Evolutionary conservation across 2,113 vertebrate species (phyloP), one percentile per base, ranked within the genome.

Genomic region (Agapornis roseicollis): DNA sequence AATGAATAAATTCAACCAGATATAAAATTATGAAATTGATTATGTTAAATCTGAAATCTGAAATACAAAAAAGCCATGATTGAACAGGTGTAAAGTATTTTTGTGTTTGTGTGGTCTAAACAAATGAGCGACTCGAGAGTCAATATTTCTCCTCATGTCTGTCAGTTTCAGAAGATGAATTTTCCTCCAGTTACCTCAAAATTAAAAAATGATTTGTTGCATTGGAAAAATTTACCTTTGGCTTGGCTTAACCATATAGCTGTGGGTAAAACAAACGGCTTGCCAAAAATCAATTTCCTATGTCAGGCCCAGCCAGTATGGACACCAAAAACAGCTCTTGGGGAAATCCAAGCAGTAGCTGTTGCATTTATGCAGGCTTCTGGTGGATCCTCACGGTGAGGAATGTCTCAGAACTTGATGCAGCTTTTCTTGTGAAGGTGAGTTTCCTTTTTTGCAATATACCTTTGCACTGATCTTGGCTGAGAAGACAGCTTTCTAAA

Each of bases 151-250:
- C 17, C 71, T 94, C 85, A 82, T 49, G 68, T 93, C 79, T 2
- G 3, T 85, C 82, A 65, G 47, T 80, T 93, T 85, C 41, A 37
- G 49, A 83, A 91, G 74, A 90, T 69, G 47, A 85, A 85, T 94
- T 89, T 95, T 94, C 90, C 93, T 88, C 41, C 39, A 6, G 68
- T 82, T 96, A 88, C 82, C 94, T 96, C 63, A 90, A 88, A 91
- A 96, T 93, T 89, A 69, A 93, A 85, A 91, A 93, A 60, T 79
- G 29, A 76, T 94, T 93, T 94, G 90, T 72, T 93, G 63, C 44
- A 44, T 72, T 76, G 92, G 93, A 96, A 97, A 96, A 94, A 95
- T 88, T 97, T 95, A 94, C 88, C 52, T 96, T 94, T 96, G 56
- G 44, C 65, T 96, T 88, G 68, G 52, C 58, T 72, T 87, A 56